Conservation (phyloP, 2,888 invertebrate species). For the Cataglyphis albicans region DNA sequence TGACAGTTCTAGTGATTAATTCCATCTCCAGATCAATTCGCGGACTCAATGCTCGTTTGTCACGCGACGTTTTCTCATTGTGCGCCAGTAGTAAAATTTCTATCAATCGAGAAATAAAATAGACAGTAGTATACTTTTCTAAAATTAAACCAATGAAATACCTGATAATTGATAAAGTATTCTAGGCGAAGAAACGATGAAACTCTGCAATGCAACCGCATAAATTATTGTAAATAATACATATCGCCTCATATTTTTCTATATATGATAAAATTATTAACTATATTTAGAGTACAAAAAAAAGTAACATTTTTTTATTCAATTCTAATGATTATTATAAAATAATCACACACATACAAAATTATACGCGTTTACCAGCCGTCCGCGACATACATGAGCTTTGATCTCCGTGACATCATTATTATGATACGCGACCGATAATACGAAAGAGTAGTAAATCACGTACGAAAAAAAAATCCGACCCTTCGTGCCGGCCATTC, state of each 20-base stretch:
- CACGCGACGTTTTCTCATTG: conserved; percentile 41
- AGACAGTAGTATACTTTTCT: not conserved
- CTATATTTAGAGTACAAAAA: not conserved
- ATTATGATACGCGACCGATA: conserved; percentile 9
- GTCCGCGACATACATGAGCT: not conserved
- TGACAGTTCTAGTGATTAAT: conserved; percentile 58
- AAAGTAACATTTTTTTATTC: not conserved
- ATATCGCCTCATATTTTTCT: not conserved
- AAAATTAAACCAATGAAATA: conserved; percentile 4
- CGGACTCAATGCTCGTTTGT: conserved; percentile 32
- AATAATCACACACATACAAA: not conserved
- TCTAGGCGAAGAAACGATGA: not conserved
- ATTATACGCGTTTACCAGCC: no score
- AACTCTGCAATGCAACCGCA: not conserved
- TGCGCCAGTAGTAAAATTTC: conserved; percentile 16
- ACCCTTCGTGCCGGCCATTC: not conserved
- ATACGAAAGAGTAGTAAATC: conserved; percentile 23
- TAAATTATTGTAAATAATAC: not conserved
- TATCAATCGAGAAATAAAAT: conserved; percentile 27
- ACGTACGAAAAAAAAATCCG: conserved; percentile 7
- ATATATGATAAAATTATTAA: not conserved
- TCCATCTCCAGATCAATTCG: conserved; percentile 51
- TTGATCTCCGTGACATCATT: not conserved
- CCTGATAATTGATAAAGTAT: not conserved
- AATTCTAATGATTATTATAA: not conserved